These are phyloP conservation scores for Drosophila phalerata DNA, from an alignment of 2,888 invertebrate species.

Conservation along the genomic window DNA sequence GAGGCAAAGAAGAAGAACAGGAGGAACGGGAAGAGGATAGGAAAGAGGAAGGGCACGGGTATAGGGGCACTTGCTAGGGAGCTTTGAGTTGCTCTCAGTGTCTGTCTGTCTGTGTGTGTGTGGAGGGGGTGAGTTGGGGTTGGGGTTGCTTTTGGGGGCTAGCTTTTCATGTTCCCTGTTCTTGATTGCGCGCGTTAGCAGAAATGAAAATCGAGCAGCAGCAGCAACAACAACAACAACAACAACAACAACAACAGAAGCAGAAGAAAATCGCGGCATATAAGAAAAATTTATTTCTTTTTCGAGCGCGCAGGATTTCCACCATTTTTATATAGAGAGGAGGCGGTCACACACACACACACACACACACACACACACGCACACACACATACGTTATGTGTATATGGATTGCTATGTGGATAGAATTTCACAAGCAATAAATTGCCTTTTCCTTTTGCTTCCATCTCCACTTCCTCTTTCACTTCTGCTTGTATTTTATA, in stretches of 20 bases:
- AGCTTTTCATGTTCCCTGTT: slow-evolving; percentile 48
- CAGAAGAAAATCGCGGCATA: slow-evolving; percentile 67
- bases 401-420: slow-evolving; percentile 56
- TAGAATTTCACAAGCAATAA: slow-evolving; percentile 46
- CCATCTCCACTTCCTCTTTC: not conserved
- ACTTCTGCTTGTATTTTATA: not conserved
- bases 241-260: slow-evolving; percentile 12
- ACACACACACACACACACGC: not conserved
- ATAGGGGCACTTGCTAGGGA: slow-evolving; percentile 38
- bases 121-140: not conserved
- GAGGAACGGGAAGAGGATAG: not conserved
- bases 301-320: slow-evolving; percentile 74
- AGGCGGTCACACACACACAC: slow-evolving; percentile 35
- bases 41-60: not conserved
- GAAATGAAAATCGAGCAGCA: slow-evolving; percentile 76
- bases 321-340: slow-evolving; percentile 64
- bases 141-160: not conserved
- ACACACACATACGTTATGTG: slow-evolving; percentile 9
- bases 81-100: slow-evolving; percentile 49
- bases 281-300: slow-evolving; percentile 61
- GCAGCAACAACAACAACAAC: slow-evolving; percentile 25
- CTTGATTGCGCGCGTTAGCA: slow-evolving; percentile 79
- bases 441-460: slow-evolving; percentile 27
- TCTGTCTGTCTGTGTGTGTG: not conserved
- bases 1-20: not conserved